Conservation (phyloP, 2,888 invertebrate genomes). For the Pycnomerus fuliginosus region DNA sequence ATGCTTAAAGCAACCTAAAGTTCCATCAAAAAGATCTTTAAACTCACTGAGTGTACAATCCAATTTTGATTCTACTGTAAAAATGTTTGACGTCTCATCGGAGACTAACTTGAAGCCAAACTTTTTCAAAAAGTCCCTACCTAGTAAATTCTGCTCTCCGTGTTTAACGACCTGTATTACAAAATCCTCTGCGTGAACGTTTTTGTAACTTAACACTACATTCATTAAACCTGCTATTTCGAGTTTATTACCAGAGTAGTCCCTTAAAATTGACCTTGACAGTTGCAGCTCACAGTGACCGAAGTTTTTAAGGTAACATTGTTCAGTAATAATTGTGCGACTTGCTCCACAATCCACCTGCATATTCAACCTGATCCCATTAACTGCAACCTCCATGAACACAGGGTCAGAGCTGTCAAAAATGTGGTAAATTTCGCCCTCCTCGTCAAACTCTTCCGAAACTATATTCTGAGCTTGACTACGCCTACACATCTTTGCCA, state of each 20-base stretch:
- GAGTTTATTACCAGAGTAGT: not conserved
- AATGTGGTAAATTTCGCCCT: not conserved
- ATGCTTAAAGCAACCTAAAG: no score
- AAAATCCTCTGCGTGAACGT: not conserved
- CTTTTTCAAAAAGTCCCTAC: conserved; percentile 1
- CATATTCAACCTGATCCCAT: conserved; percentile 6
- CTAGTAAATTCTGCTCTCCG: not conserved
- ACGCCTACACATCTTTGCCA: no score
- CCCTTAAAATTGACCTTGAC: not conserved
- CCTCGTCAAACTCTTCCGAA: conserved; percentile 1
- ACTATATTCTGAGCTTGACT: conserved; percentile 1
- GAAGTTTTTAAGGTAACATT: not conserved
- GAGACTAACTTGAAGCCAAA: not conserved
- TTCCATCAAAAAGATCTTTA: no score
- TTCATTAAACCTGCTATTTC: not conserved
- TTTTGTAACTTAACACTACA: not conserved
- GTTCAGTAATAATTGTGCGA: not conserved
- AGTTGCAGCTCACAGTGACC: not conserved
- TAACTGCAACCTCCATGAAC: conserved; percentile 2
- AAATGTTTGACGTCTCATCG: no score
- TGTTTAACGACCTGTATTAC: conserved; percentile 12
- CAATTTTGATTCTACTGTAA: no score
- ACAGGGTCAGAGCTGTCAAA: not conserved
- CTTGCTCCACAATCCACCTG: conserved; percentile 3
- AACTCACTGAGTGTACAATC: no score